Conservation (phyloP, 2,113 vertebrate genomes). For the Poicephalus meyeri region DNA sequence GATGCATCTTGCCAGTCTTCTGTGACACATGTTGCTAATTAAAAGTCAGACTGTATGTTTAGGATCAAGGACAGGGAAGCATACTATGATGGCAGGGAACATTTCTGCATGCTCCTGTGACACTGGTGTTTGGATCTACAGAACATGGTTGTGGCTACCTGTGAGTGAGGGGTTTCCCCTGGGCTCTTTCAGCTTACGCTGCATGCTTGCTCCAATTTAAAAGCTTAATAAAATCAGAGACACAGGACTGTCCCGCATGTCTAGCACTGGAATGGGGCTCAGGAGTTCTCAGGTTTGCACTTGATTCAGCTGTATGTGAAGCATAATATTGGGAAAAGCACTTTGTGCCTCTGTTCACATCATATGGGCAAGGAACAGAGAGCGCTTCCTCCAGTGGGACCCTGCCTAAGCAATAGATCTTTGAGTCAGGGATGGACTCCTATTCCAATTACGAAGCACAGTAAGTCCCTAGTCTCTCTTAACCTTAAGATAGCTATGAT, state of each 20-base stretch:
- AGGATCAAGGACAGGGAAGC: background rate
- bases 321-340: background rate
- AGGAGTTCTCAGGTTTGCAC: background rate
- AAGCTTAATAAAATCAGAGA: background rate
- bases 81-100: background rate
- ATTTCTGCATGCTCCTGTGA: background rate
- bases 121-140: background rate
- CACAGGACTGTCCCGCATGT: background rate
- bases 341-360: background rate
- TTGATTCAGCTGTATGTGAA: background rate
- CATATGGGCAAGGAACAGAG: background rate
- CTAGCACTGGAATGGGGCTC: background rate
- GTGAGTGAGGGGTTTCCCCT: background rate
- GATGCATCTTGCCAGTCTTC: background rate
- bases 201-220: background rate
- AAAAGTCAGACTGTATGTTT: background rate
- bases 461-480: background rate
- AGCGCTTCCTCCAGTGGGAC: background rate
- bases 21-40: background rate
- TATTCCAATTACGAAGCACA: background rate
- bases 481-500: background rate
- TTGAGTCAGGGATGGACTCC: background rate
- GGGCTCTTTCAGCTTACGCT: background rate
- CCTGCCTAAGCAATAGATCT: background rate
- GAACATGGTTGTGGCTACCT: background rate